Evolutionary conservation across 2,888 invertebrate species (phyloP).

Genomic region (Cheiracanthium punctorium): DNA sequence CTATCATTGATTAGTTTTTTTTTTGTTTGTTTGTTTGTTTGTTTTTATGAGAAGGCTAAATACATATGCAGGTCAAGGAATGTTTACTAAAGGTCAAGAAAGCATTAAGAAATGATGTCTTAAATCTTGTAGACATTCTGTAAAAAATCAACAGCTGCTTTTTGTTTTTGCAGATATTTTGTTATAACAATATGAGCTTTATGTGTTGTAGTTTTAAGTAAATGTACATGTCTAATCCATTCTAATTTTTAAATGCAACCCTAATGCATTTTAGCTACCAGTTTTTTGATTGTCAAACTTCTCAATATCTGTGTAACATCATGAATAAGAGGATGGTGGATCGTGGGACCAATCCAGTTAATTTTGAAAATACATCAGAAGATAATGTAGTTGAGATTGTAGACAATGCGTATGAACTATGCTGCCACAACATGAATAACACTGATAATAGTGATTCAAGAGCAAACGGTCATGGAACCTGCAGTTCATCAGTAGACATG

Average conservation of each 20-base stretch:
- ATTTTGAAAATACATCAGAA: background rate
- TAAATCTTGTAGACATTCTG: too few species aligned
- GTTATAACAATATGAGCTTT: background rate
- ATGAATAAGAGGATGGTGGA: slow-evolving; percentile 35
- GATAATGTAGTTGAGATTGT: background rate
- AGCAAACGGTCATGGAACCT: background rate
- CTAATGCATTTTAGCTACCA: slow-evolving; percentile 33
- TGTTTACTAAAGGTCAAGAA: too few species aligned
- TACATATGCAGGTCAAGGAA: too few species aligned
- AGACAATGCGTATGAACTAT: too few species aligned
- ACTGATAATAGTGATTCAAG: background rate
- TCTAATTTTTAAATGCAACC: background rate
- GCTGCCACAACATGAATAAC: too few species aligned
- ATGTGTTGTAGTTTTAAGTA: background rate
- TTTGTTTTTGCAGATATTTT: too few species aligned
- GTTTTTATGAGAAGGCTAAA: too few species aligned
- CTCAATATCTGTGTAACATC: slow-evolving; percentile 19
- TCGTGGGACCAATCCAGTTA: slow-evolving; percentile 33
- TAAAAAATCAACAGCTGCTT: too few species aligned
- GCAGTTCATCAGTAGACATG: background rate
- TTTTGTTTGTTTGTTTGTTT: too few species aligned
- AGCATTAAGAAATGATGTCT: too few species aligned
- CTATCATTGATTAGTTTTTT: too few species aligned
- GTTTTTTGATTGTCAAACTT: slow-evolving; percentile 39
- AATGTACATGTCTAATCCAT: too few species aligned